Evolutionary conservation across 2,888 invertebrate genomes (phyloP), one percentile per base, ranked within the genome.

Genomic region (Falcaria lacertinaria): DNA sequence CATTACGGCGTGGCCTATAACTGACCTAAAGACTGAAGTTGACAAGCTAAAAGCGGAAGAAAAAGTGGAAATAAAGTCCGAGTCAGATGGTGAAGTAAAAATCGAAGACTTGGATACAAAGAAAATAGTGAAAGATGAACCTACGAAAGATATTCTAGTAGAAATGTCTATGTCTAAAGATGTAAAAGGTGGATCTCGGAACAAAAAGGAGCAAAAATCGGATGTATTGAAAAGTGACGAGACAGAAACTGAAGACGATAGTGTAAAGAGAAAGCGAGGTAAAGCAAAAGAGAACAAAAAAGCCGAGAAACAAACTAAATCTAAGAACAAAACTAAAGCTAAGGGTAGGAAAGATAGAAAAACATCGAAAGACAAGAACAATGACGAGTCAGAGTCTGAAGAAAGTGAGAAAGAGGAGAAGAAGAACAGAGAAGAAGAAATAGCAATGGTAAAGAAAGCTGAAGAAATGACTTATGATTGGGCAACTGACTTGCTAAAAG

Each of bases 381-480:
- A 90, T 33, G 91, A 90, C 2, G 77, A 90, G n/a, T 78, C 81
- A 0, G 77, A 90, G 44, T 91, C 91, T 0, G 89, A 90, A 50
- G 91, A 91, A 32, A 89, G 86, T 59, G 91, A 91, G 41, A 90
- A 90, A 57, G 91, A 91, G 48, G 90, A 91, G 33, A 91, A 92
- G 60, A 89, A 92, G 41, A 90, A 90, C 46, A 81, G 91, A 49
- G 92, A 92, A 69, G 90, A 91, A 69, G 85, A 85, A 62, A 76
- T 91, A 52, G 89, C 86, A 28, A 74, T 90, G 52, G 79, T 87
- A 0, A 93, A 93, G 72, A 94, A 94, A 71, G 95, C 94, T 56
- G 94, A 94, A 64, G 95, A 95, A 55, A 94, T 96, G 74, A 95
- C 96, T 0, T 96, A 96, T 63, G 96, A 97, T 69, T 97, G 97